These are phyloP conservation scores for Pseudachorutes palmiensis DNA, from an alignment of 1,140 invertebrate genomes.

Conservation along the genomic window DNA sequence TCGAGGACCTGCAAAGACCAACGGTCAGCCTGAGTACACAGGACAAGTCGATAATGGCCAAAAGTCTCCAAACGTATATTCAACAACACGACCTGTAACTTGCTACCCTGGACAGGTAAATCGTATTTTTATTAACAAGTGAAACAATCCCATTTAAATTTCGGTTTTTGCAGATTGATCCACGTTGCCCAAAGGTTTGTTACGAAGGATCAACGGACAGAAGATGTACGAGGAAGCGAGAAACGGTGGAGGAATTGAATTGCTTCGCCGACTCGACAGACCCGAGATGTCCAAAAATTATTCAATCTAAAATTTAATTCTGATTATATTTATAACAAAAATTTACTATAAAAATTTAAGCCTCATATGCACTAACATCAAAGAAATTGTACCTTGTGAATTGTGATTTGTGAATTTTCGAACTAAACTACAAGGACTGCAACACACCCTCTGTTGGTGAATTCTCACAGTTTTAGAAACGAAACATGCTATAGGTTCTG, in stretches of 20 bases:
- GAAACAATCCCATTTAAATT: background rate
- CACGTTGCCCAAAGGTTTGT: conserved; percentile 43
- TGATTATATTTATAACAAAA: no score
- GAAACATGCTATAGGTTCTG: no score
- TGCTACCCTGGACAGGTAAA: conserved; percentile 19
- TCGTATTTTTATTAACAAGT: conserved; percentile 41
- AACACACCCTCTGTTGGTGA: no score
- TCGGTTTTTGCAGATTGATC: conserved; percentile 39
- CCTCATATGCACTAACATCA: no score
- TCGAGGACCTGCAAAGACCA: no score
- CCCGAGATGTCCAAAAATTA: background rate
- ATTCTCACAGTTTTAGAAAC: no score
- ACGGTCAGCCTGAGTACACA: no score
- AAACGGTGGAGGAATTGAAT: background rate
- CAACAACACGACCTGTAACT: background rate
- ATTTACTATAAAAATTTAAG: no score
- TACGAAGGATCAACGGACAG: conserved; percentile 41
- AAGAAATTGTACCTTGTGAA: no score
- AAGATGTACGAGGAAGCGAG: conserved; percentile 36
- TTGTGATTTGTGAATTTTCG: no score
- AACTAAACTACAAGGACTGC: no score
- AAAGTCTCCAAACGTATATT: background rate
- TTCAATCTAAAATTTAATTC: background rate
- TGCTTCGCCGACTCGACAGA: background rate
- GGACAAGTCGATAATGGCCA: no score